phyloP scores from a whole-genome alignment of 1,140 invertebrate genomes.

The Bombus consobrinus region DNA sequence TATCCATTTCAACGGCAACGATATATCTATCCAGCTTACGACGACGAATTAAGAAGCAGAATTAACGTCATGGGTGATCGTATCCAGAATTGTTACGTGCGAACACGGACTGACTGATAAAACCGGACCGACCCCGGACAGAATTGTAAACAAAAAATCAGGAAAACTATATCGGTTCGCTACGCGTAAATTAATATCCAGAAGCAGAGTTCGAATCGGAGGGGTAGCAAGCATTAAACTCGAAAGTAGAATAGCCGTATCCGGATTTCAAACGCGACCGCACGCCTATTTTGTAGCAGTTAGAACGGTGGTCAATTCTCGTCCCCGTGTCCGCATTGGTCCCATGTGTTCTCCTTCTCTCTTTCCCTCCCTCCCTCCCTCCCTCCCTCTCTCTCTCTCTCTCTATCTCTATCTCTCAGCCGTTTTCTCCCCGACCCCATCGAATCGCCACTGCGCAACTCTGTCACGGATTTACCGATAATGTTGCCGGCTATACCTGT shows the following conservation, averaged over 20 bases:
- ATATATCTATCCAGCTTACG: not conserved
- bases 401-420: not conserved
- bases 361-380: not conserved
- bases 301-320: conserved; percentile 61
- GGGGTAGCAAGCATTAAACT: conserved; percentile 66
- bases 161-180: conserved; percentile 13
- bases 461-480: conserved; percentile 77
- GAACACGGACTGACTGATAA: not conserved
- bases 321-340: conserved; percentile 6
- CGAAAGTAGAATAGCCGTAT: conserved; percentile 72
- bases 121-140: not conserved
- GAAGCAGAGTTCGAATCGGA: conserved; percentile 17
- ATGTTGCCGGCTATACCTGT: conserved; percentile 65
- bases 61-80: not conserved
- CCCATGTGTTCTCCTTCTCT: conserved; percentile 1
- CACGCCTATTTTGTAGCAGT: conserved; percentile 75
- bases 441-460: conserved; percentile 50
- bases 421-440: conserved; percentile 47
- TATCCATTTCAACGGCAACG: not conserved
- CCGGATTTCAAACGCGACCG: conserved; percentile 73
- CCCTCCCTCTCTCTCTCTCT: not conserved
- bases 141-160: not conserved
- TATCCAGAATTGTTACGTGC: no score
- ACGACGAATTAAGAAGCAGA: not conserved
- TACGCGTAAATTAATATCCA: conserved; percentile 25